phyloP scores from a whole-genome alignment of 2,113 vertebrate genomes.

The Conger conger region DNA sequence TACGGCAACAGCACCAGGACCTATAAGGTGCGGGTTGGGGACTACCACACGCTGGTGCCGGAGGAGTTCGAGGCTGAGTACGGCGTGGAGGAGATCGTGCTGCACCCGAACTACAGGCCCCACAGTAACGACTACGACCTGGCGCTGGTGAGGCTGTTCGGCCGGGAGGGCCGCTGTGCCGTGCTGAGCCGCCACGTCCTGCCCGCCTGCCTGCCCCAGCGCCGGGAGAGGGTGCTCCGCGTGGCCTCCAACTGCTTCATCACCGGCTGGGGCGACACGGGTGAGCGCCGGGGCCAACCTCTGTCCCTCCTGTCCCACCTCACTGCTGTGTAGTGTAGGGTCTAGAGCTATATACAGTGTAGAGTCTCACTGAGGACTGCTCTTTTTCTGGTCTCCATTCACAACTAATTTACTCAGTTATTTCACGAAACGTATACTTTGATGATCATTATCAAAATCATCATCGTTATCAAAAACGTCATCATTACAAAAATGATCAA shows the following conservation, averaged over 20 bases:
- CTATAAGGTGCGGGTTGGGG: conserved; percentile 88
- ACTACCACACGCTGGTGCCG: conserved; percentile 89
- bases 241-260: conserved; percentile 85
- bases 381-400: too few relatives aligned
- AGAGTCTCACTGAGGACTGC: too few relatives aligned
- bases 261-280: conserved; percentile 98
- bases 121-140: conserved; percentile 90
- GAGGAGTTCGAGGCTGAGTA: conserved; percentile 92
- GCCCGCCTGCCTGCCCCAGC: conserved; percentile 83
- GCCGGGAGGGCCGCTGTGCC: conserved; percentile 71
- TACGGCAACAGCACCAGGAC: conserved; percentile 85
- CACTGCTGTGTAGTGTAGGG: too few relatives aligned
- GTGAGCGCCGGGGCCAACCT: conserved; percentile 56
- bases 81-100: conserved; percentile 77
- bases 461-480: too few relatives aligned
- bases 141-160: conserved; percentile 80
- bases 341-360: too few relatives aligned
- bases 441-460: too few relatives aligned
- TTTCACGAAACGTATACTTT: too few relatives aligned
- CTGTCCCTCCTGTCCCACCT: too few relatives aligned
- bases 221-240: conserved; percentile 82
- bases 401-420: too few relatives aligned
- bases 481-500: too few relatives aligned
- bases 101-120: conserved; percentile 77
- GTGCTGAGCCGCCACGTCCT: conserved; percentile 80